Evolutionary conservation across 2,797 vertebrate genomes (phyloP), one percentile per base, ranked within the genome.

Genomic region (Characodon lateralis): DNA sequence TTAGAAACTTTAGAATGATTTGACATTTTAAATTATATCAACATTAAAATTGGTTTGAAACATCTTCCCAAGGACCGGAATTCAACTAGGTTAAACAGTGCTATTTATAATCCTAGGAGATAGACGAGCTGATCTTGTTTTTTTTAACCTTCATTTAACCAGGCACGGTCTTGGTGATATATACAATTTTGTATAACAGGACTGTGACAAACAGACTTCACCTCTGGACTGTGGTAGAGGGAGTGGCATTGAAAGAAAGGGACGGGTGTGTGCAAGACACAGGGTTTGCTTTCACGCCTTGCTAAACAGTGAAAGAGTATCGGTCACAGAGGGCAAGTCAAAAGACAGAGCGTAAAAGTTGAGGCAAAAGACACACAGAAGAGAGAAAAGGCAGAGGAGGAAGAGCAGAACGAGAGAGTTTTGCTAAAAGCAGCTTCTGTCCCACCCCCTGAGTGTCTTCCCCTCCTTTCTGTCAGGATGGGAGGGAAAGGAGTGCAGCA

Each of bases 201-300:
- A 26, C 41, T 24, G 75, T 82, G 85, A 89, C 84, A 81, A 77
- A 89, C 77, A 83, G 85, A 89, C 85, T 92, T 87, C 87, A 93
- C 90, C 91, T 92, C 91, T 93, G 92, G 92, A 94, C 91, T 88
- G 83, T 91, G 85, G 86, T 56, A 79, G 87, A 91, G 88, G 89
- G 92, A 93, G 92, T 91, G 91, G 87, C 89, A 39, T 51, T 76
- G 71, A 72, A 61, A 85, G 83, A 90, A 78, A 85, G 87, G 85
- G 76, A 75, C 87, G 90, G 74, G 83, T 73, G 80, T 77, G 72
- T 61, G 63, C 56, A 81, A 81, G 59, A 83, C 73, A 80, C 73
- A 75, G 43, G 72, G 87, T 77, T 76, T 89, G 82, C 83, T 87
- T 89, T 91, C 86, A 90, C 24, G 89, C 85, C 77, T 85, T 84